phyloP scores from a whole-genome alignment of 2,113 vertebrate genomes.

The Callospermophilus lateralis region DNA sequence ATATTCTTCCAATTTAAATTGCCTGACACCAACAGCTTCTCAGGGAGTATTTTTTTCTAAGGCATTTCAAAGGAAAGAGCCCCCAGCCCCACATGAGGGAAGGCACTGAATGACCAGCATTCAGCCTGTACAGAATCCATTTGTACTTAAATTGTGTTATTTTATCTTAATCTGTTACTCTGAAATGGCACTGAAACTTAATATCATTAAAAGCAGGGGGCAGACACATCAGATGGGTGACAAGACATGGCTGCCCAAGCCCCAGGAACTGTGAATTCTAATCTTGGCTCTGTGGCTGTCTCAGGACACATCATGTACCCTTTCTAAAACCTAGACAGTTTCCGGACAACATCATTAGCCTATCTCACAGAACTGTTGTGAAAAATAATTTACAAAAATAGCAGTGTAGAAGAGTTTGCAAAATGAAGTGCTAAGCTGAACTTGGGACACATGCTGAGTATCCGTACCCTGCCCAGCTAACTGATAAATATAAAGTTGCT shows the following conservation, averaged over 20 bases:
- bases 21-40: background rate
- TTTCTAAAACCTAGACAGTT: constrained; percentile 61
- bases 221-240: background rate
- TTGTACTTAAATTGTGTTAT: constrained; percentile 15
- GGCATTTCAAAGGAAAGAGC: background rate
- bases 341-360: constrained; percentile 5
- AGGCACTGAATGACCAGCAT: background rate
- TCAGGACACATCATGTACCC: constrained; percentile 34
- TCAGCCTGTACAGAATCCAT: background rate
- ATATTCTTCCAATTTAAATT: background rate
- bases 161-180: constrained; percentile 42
- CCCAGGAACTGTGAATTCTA: constrained; percentile 58
- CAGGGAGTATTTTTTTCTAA: background rate
- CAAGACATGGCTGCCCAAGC: background rate
- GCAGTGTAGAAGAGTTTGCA: constrained; percentile 61
- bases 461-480: constrained; percentile 43
- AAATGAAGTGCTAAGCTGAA: constrained; percentile 67
- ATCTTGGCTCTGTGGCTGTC: background rate
- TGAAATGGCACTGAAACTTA: constrained; percentile 2
- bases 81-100: background rate
- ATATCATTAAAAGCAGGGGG: constrained; percentile 54
- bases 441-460: constrained; percentile 57
- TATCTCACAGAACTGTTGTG: constrained; percentile 24
- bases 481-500: constrained; percentile 76
- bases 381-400: constrained; percentile 73